Evolutionary conservation across 2,888 invertebrate species (phyloP).

Genomic region (Vanessa cardui): DNA sequence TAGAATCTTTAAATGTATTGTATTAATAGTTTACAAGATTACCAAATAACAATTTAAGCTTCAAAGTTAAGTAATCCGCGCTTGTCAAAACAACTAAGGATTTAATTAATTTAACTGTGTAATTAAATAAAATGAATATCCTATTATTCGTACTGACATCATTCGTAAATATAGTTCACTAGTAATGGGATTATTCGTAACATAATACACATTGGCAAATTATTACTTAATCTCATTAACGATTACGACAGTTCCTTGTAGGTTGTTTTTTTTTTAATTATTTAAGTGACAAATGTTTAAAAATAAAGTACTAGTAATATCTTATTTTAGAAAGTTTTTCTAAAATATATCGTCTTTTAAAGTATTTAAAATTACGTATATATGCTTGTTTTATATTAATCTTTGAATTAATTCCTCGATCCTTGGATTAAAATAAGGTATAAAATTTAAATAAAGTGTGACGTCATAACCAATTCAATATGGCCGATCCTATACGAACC

Average conservation of each 20-base stretch:
- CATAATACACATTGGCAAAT: conserved; percentile 6
- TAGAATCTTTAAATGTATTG: too few species aligned
- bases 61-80: too few species aligned
- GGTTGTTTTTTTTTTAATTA: not conserved
- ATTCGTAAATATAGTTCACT: conserved; percentile 9
- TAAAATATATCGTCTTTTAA: too few species aligned
- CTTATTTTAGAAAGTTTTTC: too few species aligned
- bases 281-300: not conserved
- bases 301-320: not conserved
- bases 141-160: conserved; percentile 17
- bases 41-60: too few species aligned
- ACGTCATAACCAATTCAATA: not conserved
- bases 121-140: conserved; percentile 2
- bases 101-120: not conserved
- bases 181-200: conserved; percentile 21
- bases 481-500: not conserved
- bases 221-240: conserved; percentile 1
- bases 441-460: not conserved
- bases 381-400: too few species aligned
- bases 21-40: too few species aligned
- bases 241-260: not conserved
- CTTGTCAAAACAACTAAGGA: too few species aligned
- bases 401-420: too few species aligned
- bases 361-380: too few species aligned
- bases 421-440: too few species aligned